Evolutionary conservation across 2,113 vertebrate genomes (phyloP), one percentile per base, ranked within the genome.

Genomic region (Tricholaema leucomelas): DNA sequence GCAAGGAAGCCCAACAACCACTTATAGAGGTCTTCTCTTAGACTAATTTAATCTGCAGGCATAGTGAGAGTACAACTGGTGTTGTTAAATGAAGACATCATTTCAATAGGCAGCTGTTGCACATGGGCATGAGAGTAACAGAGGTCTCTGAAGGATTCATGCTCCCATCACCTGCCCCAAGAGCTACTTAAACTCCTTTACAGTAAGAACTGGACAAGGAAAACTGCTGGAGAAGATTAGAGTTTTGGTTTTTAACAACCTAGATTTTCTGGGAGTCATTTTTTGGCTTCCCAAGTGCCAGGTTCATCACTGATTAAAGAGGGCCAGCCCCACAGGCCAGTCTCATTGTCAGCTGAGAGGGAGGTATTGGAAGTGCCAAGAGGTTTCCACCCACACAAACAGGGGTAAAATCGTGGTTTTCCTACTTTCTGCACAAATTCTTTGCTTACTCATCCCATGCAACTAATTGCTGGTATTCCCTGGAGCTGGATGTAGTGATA

Each of bases 41-140:
- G 18, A 35, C 46, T 25, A 21, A 7, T 3, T 48, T 42, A 27
- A 44, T 7, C 61, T 38, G 33, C 21, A 72, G 67, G n/a, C 46
- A 28, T 25, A 12, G 20, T 0, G 0, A 16, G 67, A 21, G 4
- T 40, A 44, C 12, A 36, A 5, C 15, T 69, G 8, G 8, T 36
- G 36, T 38, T 79, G 17, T 35, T 61, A 78, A 88, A 79, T 78
- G 48, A 72, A 76, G 59, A 24, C 33, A 42, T 65, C 5, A 6
- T 42, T 93, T 73, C 81, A 73, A 83, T 36, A 79, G 81, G 59
- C 48, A 65, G 25, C 48, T 67, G 88, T 50, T 78, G 63, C 42
- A 35, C 59, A 24, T 11, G 6, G 15, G 16, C 46, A 15, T 31
- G 40, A 65, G 30, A 92, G 50, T 81, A 86, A 42, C 16, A 54